Conservation (phyloP, 2,113 vertebrate genomes). For the Monopterus albus region DNA sequence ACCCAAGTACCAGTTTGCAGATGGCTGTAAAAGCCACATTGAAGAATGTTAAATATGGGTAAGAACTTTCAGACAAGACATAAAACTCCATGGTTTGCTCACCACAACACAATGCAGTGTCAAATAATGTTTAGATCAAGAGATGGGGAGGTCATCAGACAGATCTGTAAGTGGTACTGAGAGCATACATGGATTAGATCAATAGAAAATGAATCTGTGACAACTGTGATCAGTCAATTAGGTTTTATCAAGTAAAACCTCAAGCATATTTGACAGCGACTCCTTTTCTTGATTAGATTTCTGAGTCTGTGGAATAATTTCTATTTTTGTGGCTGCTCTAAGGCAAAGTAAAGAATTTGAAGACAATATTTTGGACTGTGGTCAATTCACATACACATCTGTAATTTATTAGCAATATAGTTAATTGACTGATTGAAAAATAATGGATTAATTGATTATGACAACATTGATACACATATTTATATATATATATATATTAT, state of each 20-base stretch:
- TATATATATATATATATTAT: too few relatives aligned
- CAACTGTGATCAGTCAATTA: neutral
- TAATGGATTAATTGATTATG: too few relatives aligned
- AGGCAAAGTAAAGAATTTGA: neutral
- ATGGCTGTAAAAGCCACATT: conserved; percentile 1
- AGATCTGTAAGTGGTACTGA: neutral
- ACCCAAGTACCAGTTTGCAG: conserved; percentile 55
- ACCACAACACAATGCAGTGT: neutral
- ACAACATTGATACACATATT: too few relatives aligned
- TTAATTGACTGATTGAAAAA: too few relatives aligned
- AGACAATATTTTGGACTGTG: too few relatives aligned
- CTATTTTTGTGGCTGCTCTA: neutral
- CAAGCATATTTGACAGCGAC: neutral
- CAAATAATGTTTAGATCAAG: conserved; percentile 6
- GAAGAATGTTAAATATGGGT: conserved; percentile 38
- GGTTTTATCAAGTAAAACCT: conserved; percentile 8
- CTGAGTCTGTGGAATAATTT: neutral
- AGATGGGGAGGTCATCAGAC: neutral
- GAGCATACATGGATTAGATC: neutral
- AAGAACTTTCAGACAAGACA: neutral
- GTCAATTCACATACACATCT: too few relatives aligned
- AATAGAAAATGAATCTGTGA: neutral
- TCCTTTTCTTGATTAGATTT: neutral
- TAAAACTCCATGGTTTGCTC: neutral
- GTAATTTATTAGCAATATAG: too few relatives aligned